Conservation (phyloP, 1,140 invertebrate genomes). For the Musca domestica region DNA sequence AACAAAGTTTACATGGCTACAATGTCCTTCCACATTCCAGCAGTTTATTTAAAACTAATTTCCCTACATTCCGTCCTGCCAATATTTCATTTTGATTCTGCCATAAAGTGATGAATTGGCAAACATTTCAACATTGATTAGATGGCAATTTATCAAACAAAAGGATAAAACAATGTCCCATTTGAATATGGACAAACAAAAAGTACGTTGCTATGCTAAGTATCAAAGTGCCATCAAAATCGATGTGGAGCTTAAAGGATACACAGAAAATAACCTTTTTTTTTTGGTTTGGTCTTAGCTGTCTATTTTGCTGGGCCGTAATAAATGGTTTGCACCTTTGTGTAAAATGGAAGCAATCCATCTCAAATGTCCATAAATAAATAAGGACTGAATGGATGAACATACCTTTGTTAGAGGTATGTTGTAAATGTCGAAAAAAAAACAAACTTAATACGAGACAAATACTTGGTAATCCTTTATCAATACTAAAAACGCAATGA, state of each 20-base stretch:
- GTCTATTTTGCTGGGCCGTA: conserved; percentile 8
- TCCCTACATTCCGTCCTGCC: background rate
- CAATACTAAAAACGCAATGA: background rate
- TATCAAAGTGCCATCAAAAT: background rate
- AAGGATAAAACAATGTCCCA: background rate
- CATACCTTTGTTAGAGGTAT: background rate
- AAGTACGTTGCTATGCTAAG: background rate
- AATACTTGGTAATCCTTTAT: conserved; percentile 13
- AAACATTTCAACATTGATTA: conserved; percentile 21
- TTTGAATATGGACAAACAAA: conserved; percentile 1
- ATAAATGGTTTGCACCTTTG: conserved; percentile 19
- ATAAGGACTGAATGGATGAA: background rate
- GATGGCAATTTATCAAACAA: conserved; percentile 12
- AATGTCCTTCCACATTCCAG: no score
- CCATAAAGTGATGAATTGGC: conserved; percentile 10
- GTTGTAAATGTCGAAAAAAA: background rate
- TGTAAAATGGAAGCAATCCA: conserved; percentile 1
- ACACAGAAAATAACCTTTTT: no score
- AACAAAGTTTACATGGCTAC: no score
- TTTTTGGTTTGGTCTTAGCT: no score
- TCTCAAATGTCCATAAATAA: conserved; percentile 20
- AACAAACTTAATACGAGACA: conserved; percentile 11
- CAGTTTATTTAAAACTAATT: background rate
- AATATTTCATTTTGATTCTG: background rate
- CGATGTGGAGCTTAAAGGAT: background rate